Evolutionary conservation across 2,888 invertebrate species (phyloP).

Genomic region (Chymomyza amoena): DNA sequence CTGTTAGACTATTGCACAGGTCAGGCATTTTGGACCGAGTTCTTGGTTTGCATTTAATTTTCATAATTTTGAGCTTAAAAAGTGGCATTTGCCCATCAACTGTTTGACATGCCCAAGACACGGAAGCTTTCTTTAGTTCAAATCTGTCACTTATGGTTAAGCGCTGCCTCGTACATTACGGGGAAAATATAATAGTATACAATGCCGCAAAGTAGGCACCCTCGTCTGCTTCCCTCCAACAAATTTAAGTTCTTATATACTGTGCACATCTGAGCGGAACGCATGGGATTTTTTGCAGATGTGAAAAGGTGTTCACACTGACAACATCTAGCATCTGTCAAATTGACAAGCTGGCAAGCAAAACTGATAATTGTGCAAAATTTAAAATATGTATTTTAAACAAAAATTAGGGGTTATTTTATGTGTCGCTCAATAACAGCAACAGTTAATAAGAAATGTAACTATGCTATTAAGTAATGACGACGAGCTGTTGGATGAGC

Average conservation of each 20-base stretch:
- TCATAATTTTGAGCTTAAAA: conserved; percentile 32
- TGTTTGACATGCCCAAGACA: conserved; percentile 16
- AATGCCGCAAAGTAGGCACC: conserved; percentile 27
- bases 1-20: background rate
- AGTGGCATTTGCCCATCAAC: conserved; percentile 30
- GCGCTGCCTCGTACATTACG: background rate
- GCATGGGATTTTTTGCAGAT: no score
- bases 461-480: no score
- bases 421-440: no score
- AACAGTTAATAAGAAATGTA: no score
- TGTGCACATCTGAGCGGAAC: background rate
- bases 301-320: no score
- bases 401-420: no score
- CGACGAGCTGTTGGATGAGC: no score
- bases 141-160: background rate
- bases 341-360: no score
- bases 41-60: conserved; percentile 23
- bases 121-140: background rate
- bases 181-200: conserved; percentile 21
- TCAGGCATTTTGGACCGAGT: background rate
- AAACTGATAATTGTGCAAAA: no score
- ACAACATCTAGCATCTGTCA: no score
- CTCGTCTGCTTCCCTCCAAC: background rate
- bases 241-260: background rate
- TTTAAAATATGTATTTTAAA: no score